phyloP scores from a whole-genome alignment of 2,888 invertebrate genomes.

The Sylvicola fuscatus region DNA sequence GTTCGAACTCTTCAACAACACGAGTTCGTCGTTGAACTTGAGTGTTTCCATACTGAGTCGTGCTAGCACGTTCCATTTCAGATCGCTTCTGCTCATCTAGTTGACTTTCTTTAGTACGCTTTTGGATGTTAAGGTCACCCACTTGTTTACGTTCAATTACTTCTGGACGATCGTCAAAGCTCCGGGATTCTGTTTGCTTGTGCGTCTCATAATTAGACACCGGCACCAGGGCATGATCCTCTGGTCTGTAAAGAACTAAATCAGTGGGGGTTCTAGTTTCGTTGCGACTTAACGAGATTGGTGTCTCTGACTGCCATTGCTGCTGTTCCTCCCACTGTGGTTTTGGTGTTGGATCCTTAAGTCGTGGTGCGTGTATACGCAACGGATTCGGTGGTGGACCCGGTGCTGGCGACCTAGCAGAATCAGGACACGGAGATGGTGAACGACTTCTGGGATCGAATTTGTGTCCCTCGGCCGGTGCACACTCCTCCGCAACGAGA shows the following conservation, averaged over 20 bases:
- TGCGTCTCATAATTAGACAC: conserved; percentile 24
- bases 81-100: conserved; percentile 22
- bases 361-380: conserved; percentile 40
- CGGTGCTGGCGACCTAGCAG: conserved; percentile 46
- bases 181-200: conserved; percentile 25
- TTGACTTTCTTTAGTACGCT: conserved; percentile 26
- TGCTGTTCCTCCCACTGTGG: no score
- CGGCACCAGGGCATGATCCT: no score
- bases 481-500: conserved; percentile 44
- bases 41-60: conserved; percentile 32
- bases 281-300: no score
- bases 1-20: conserved; percentile 46
- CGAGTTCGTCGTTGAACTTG: conserved; percentile 40
- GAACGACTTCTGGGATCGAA: conserved; percentile 41
- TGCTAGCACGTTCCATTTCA: conserved; percentile 21
- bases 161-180: conserved; percentile 27
- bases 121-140: conserved; percentile 29
- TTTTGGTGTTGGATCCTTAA: conserved; percentile 26
- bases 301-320: no score
- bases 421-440: conserved; percentile 42
- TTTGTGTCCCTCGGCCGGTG: conserved; percentile 34
- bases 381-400: conserved; percentile 49
- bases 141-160: conserved; percentile 27
- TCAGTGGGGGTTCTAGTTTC: no score
- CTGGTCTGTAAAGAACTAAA: no score